Conservation (phyloP, 1,140 invertebrate genomes). For the Pogonus chalceus region DNA sequence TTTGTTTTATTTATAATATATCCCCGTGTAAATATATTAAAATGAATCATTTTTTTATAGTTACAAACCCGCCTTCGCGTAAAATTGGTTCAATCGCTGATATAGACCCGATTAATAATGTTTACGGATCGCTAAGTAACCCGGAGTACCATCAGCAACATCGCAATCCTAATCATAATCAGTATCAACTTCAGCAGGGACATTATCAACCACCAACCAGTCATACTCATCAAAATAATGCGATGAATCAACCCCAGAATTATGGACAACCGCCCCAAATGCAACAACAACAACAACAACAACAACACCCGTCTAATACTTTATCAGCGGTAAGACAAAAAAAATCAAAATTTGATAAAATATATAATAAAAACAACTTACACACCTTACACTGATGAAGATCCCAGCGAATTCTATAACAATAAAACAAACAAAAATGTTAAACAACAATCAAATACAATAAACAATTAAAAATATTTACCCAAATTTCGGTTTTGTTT, state of each 20-base stretch:
- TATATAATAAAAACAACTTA: no score
- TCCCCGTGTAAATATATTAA: neutral
- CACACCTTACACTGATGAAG: no score
- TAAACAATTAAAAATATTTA: no score
- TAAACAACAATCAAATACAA: no score
- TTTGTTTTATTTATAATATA: neutral
- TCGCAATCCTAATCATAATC: conserved; percentile 31
- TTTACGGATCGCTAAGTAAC: conserved; percentile 64
- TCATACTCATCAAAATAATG: no score
- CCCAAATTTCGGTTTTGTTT: no score
- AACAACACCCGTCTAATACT: conserved; percentile 8
- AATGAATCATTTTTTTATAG: conserved; percentile 32
- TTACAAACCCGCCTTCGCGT: conserved; percentile 50
- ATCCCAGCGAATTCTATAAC: no score
- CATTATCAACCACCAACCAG: conserved; percentile 21
- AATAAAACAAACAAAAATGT: no score
- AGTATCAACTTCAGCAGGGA: conserved; percentile 26
- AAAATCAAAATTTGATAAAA: no score
- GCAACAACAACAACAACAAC: conserved; percentile 19
- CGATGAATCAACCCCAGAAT: no score
- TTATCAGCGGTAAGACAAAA: conserved; percentile 17
- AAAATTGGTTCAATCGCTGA: conserved; percentile 88
- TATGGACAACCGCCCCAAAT: neutral
- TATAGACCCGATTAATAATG: conserved; percentile 89
- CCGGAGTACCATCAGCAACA: conserved; percentile 38